Conservation (phyloP, 2,797 vertebrate species). For the Brachymystax lenok region DNA sequence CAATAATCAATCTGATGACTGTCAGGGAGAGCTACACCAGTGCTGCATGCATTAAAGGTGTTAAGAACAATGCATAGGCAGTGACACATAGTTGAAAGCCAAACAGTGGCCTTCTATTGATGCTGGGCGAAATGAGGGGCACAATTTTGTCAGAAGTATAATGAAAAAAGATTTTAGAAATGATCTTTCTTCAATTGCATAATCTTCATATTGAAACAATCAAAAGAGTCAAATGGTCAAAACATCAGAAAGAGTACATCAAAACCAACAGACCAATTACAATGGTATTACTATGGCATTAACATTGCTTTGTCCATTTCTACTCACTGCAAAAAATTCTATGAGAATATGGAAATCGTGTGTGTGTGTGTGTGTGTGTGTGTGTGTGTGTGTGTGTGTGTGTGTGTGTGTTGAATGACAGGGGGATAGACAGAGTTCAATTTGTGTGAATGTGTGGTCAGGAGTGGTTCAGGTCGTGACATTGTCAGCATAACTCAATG, state of each 20-base stretch:
- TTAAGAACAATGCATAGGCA: neutral
- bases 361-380: slow-evolving; percentile 7
- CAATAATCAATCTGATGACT: neutral
- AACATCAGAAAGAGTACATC: neutral
- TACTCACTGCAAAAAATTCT: neutral
- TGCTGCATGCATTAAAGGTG: neutral
- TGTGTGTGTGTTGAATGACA: neutral
- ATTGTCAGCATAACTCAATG: neutral
- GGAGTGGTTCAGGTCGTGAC: neutral
- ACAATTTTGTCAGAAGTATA: neutral
- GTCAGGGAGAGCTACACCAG: neutral
- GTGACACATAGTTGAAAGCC: neutral
- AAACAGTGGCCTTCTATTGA: neutral
- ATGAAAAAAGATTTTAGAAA: neutral
- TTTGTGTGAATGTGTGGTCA: neutral
- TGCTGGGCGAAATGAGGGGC: neutral
- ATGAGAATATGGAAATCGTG: neutral
- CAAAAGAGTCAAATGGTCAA: neutral
- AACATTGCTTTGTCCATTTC: neutral
- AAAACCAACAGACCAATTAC: neutral
- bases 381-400: slow-evolving; percentile 2
- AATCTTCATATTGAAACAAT: neutral
- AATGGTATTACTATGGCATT: neutral
- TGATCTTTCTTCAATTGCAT: neutral
- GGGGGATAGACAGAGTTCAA: neutral